Evolutionary conservation across 2,888 invertebrate species (phyloP).

Genomic region (Drosophila acutilabella): DNA sequence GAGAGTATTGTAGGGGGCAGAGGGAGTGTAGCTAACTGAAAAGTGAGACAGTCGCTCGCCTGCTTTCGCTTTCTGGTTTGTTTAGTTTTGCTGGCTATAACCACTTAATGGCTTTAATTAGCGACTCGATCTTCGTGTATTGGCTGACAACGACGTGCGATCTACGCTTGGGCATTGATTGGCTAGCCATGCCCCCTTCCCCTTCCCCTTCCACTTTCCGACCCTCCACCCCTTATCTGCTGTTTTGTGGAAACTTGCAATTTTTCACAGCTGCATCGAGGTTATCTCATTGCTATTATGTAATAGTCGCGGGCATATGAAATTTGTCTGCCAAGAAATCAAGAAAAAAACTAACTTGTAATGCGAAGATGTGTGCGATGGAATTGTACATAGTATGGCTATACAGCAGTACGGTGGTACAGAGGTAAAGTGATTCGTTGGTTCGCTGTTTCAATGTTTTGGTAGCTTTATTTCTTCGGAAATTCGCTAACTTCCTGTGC

Average conservation of each 20-base stretch:
- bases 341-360: slow-evolving; percentile 49
- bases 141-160: slow-evolving; percentile 79
- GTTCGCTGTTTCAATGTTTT: slow-evolving; percentile 7
- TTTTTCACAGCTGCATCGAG: slow-evolving; percentile 69
- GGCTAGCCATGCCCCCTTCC: slow-evolving; percentile 21
- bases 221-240: not conserved
- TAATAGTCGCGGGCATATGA: slow-evolving; percentile 58
- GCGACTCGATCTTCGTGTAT: slow-evolving; percentile 64
- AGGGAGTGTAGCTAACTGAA: slow-evolving; percentile 13
- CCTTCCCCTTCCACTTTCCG: slow-evolving; percentile 3
- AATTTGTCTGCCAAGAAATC: slow-evolving; percentile 55
- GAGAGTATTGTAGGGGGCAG: not conserved
- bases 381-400: not conserved
- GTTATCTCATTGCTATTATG: slow-evolving; percentile 73
- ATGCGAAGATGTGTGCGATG: slow-evolving; percentile 51
- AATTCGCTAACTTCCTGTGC: slow-evolving; percentile 46
- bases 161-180: slow-evolving; percentile 60
- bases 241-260: slow-evolving; percentile 28
- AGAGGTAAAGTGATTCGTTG: slow-evolving; percentile 9
- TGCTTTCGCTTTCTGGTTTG: slow-evolving; percentile 67
- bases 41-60: slow-evolving; percentile 48
- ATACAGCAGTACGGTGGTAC: not conserved
- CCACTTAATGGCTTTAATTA: slow-evolving; percentile 76
- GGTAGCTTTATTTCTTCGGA: slow-evolving; percentile 16
- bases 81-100: slow-evolving; percentile 25